Percentiles rank a stretch among this genome's conserved stretches.
Evolutionary conservation across 2,888 invertebrate species (phyloP).

Genomic region (Dryomyza anilis): DNA sequence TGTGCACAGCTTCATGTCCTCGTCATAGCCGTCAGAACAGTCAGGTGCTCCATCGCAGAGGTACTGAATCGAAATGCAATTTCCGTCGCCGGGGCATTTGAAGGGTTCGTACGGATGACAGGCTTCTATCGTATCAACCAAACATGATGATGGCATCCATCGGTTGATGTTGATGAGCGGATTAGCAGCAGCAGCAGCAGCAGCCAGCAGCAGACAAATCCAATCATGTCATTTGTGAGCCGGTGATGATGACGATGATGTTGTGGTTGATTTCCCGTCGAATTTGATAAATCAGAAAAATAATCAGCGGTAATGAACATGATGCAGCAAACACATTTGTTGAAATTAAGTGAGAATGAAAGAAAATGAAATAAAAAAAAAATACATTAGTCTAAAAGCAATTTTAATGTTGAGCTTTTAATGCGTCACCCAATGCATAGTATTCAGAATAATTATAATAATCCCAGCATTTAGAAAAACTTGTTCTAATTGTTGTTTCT

Average conservation of each 20-base stretch:
- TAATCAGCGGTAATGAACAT: too few species aligned
- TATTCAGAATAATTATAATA: too few species aligned
- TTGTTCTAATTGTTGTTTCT: too few species aligned
- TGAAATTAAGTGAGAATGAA: background rate
- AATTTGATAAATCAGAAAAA: too few species aligned
- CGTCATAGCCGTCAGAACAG: conserved; percentile 94
- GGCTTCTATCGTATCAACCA: conserved; percentile 63
- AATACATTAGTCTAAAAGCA: background rate
- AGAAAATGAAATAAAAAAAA: background rate
- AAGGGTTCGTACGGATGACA: conserved; percentile 97
- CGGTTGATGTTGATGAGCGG: background rate
- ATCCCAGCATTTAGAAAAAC: too few species aligned
- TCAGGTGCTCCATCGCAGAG: conserved; percentile 93
- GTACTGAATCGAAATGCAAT: conserved; percentile 96
- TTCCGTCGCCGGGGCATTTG: conserved; percentile 91
- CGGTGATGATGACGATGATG: too few species aligned
- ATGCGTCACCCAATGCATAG: background rate
- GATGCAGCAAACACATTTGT: background rate
- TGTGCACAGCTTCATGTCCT: conserved; percentile 92
- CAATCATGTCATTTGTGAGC: background rate
- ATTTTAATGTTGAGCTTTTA: background rate
- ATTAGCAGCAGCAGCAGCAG: background rate
- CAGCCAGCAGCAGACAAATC: too few species aligned
- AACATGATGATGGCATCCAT: background rate
- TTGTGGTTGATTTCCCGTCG: too few species aligned